Base-by-base conservation (phyloP, 2,797 vertebrate species). In the Anolis apletophallus region DNA sequence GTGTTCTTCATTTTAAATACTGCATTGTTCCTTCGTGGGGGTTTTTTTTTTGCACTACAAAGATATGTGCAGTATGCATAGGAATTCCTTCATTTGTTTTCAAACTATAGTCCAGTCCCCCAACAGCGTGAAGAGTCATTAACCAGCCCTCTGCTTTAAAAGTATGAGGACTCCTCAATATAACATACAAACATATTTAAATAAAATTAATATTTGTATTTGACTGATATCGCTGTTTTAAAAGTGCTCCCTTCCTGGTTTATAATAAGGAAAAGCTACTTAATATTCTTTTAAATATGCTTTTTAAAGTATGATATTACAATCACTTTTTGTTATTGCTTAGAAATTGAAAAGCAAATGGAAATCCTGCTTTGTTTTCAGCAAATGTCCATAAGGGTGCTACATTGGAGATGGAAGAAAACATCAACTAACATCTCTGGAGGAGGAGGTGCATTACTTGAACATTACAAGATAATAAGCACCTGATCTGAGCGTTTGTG, bases 381-480 rank as follows among this genome's bases (percentile, higher is more conserved):
- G 12, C 57, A 75, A 81, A 80, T 61, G 40, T 52, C 5, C 57
- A 29, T 73, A 40, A 10, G 40, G 32, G 50, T 17, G 7, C 55
- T 86, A 57, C 46, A 21, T 74, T 88, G 67, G 85, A 90, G 83
- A 73, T 81, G 46, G 5, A 83, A 32, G 78, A 85, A 83, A 76
- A 83, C 23, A 16, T 88, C 76, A 90, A 12, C n/a, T 76, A 40
- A 29, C 21, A 52, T 74, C 3, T 91, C 88, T 57, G 54, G 32
- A 92, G 84, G 88, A 90, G 5, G 0, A 0, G 87, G 64, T 74
- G 29, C 59, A 1, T 84, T 80, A 88, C 90, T 91, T 94, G 75
- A 86, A 82, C 85, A 59, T 90, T 85, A 34, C 76, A 82, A 90
- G 64, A 90, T 89, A 93, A 88, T 79, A 89, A 88, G 80, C 32